Base-by-base conservation (phyloP, 2,113 vertebrate species). In the Arenaria interpres region DNA sequence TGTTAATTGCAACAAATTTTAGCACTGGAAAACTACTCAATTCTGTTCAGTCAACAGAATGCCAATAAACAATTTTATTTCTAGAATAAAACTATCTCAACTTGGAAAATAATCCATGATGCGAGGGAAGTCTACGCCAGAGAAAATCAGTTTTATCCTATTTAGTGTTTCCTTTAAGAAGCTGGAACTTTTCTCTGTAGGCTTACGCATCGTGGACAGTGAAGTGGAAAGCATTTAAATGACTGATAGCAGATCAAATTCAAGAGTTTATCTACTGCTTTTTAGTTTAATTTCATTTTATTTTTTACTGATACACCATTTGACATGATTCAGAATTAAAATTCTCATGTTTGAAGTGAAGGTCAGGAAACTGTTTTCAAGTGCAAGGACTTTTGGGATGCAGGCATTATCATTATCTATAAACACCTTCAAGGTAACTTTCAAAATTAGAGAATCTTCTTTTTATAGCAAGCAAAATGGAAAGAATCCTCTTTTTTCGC, bases 401-500 rank as follows among this genome's bases (percentile, higher is more conserved):
- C 6, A 86, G 12, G 8, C 10, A 32, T 50, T 94, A 39, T 63
- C 78, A 84, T 62, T 2, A 84, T 35, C 64, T 89, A 63, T 67
- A 95, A 95, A 89, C 63, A 78, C 60, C 33, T n/a, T 85, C 14
- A 71, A 90, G 30, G 17, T 85, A 91, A 87, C 39, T 59, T 50
- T 62, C 35, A 59, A 90, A 96, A 91, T 80, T 35, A 15, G 18
- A 78, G 9, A 90, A 81, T 62, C 10, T 41, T 66, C 12, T 73
- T 39, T 66, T 87, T 82, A 48, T 82, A 90, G 37, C n/a, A 85
- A 43, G 76, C 67, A 37, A 87, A 97, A 87, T 59, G 32, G 88
- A 87, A 93, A 90, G 7, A 89, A 88, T 82, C 7, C 75, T 74
- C 7, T 83, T 60, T 51, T 51, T 51, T 57, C 48, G 27, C 43